Evolutionary conservation across 2,888 invertebrate genomes (phyloP), one percentile per base, ranked within the genome.

Genomic region (Herminia tarsipennalis): DNA sequence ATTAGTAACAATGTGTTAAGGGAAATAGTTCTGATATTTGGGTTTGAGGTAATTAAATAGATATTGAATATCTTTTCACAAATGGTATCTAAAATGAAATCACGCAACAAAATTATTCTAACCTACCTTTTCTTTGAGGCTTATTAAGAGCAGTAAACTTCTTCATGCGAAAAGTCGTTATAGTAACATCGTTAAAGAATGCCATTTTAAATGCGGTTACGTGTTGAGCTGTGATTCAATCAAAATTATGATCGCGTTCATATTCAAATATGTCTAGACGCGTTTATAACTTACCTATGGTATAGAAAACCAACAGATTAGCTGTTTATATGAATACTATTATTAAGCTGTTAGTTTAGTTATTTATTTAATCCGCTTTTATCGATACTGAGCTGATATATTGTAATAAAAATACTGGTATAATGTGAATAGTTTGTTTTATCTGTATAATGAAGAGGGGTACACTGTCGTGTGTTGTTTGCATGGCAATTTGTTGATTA

Each of bases 161-260:
- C 54, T 55, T 65, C 63, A 76, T 75, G 74, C 83, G 81, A 73
- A 71, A 76, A 83, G 73, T 70, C 63, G 66, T 73, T 72, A 76
- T 61, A 72, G 62, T 70, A 73, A 73, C 65, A 70, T 73, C 63
- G 59, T 72, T 68, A 72, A 73, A 71, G 64, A 72, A 73, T 73
- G 65, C 65, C n/a, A n/a, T n/a, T n/a, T n/a, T n/a, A n/a, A n/a
- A n/a, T n/a, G n/a, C 53, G 39, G 41, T 33, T 44, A 48, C 44
- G 59, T 56, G 60, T 41, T 52, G 49, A 51, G 52, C 40, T 52
- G 55, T 49, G 55, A 59, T 64, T 62, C 61, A 61, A 66, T 69
- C 56, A 52, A 62, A 67, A 67, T 67, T 73, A 70, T 59, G 56
- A 61, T 58, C 56, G 66, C 61, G 55, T 74, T 72, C 65, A 65